Evolutionary conservation across 2,113 vertebrate genomes (phyloP).

Genomic region (Pangasianodon gigas): DNA sequence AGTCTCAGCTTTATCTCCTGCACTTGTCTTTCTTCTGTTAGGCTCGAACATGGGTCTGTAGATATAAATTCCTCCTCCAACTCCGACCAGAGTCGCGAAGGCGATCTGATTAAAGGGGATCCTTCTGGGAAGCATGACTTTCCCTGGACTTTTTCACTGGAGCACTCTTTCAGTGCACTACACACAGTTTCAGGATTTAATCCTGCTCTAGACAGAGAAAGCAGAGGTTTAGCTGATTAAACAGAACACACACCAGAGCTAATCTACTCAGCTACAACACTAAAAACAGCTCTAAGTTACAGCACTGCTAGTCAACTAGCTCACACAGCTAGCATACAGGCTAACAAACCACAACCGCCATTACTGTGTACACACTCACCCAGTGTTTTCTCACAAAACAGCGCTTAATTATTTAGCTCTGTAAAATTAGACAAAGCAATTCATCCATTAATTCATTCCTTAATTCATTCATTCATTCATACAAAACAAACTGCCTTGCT

Average conservation of each 20-base stretch:
- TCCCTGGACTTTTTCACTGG: not conserved
- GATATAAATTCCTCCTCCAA: conserved; percentile 84
- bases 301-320: not conserved
- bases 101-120: conserved; percentile 73
- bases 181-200: not conserved
- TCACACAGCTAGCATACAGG: not conserved
- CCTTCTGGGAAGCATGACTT: conserved; percentile 68
- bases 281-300: not conserved
- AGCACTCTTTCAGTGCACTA: not conserved
- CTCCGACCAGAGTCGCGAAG: conserved; percentile 75
- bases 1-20: not conserved
- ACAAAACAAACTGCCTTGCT: not conserved
- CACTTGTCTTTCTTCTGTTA: conserved; percentile 10
- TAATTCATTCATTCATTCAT: not conserved
- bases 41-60: conserved; percentile 80
- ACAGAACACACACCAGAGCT: not conserved
- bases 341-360: not conserved
- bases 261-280: not conserved
- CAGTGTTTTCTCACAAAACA: not conserved
- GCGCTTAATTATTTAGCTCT: not conserved
- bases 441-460: not conserved
- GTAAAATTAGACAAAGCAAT: not conserved
- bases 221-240: not conserved
- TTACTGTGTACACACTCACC: not conserved
- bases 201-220: not conserved